Base-by-base conservation (phyloP, 2,888 invertebrate species). In the Heliconius erato region DNA sequence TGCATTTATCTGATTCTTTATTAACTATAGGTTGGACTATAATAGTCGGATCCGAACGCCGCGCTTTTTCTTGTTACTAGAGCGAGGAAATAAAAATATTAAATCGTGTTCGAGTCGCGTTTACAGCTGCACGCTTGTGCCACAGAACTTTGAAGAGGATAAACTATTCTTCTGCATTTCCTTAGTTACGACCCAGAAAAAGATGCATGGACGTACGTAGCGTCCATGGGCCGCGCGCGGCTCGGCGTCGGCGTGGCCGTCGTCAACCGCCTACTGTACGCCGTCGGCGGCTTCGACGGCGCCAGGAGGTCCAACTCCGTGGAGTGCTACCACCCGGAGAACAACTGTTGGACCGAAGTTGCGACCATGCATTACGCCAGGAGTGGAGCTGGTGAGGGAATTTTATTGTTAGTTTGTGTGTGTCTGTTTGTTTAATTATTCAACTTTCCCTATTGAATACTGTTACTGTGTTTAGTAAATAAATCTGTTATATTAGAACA, bases 311-410 rank as follows among this genome's bases (percentile, higher is more conserved):
- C 98, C 82, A 96, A 96, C 86, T 97, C 98, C 63, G 98, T 97
- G 1, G 99, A 99, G 95, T 98, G 98, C 93, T 99, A 99, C 93
- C 98, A 99, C 92, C 99, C 99, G 0, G 99, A 99, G 94, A 98
- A 98, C 91, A 97, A 99, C 91, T 97, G 97, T 88, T 99, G 99
- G 99, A 97, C 97, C 1, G 97, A 97, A 90, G 97, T 98, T 84
- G 97, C 98, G 26, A 95, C 98, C 1, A 98, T 99, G 98, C 96
- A 97, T 83, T 96, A 97, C 49, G 97, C 97, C 11, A 96, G 99
- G 83, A 98, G 98, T 91, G 99, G 99, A 44, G 98, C 98, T 84
- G 99, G 98, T 98, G 90, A 59, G 54, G 23, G 9, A 54, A 54
- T 23, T 23, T 54, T 23, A 23, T 54, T 54, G 59, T 9, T n/a